Conservation (phyloP, 2,888 invertebrate species). For the Drosophila meridiana region DNA sequence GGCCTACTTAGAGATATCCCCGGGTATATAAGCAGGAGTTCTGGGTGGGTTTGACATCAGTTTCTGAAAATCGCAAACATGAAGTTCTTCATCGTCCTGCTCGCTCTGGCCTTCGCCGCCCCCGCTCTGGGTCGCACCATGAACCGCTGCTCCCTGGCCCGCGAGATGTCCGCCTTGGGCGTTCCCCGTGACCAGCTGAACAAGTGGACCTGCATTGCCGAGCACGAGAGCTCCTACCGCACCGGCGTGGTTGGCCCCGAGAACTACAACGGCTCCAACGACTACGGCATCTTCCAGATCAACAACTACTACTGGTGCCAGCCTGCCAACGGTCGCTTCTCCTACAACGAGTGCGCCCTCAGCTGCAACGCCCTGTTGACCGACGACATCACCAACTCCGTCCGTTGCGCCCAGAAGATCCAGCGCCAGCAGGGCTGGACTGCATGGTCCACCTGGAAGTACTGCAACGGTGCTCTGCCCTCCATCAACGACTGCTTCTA, state of each 20-base stretch:
- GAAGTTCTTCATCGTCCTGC: slow-evolving; percentile 43
- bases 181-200: slow-evolving; percentile 63
- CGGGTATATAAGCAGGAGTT: slow-evolving; percentile 7
- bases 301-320: slow-evolving; percentile 82
- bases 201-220: slow-evolving; percentile 69
- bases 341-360: slow-evolving; percentile 43
- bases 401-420: slow-evolving; percentile 65
- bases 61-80: slow-evolving; percentile 35
- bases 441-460: slow-evolving; percentile 72
- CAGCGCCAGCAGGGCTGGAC: slow-evolving; percentile 70
- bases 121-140: slow-evolving; percentile 60
- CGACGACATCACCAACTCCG: slow-evolving; percentile 72
- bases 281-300: slow-evolving; percentile 83
- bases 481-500: slow-evolving; percentile 62
- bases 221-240: slow-evolving; percentile 77
- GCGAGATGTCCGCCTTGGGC: slow-evolving; percentile 69
- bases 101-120: slow-evolving; percentile 54
- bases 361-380: slow-evolving; percentile 60
- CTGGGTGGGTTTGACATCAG: slow-evolving; percentile 31
- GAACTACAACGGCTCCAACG: slow-evolving; percentile 85
- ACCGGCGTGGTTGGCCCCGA: slow-evolving; percentile 85
- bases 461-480: slow-evolving; percentile 53
- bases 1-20: background rate
- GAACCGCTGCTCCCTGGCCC: slow-evolving; percentile 69
- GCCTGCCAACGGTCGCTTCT: slow-evolving; percentile 59